Evolutionary conservation across 2,888 invertebrate species (phyloP), one percentile per base, ranked within the genome.

Genomic region (Spialia ferax): DNA sequence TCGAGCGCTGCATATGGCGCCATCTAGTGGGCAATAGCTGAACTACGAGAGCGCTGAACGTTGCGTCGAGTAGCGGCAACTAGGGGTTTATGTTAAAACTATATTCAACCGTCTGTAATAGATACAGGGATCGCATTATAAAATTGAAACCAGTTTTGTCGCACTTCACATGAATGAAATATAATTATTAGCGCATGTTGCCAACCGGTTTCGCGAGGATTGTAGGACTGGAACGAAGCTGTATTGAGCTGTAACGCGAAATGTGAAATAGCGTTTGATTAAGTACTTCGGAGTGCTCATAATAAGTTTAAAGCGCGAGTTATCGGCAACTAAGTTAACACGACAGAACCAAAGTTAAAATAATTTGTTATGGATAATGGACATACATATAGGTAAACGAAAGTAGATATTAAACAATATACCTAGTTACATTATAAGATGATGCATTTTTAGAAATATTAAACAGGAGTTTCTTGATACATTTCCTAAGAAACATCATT

Each of bases 11-110:
- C 80, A 38, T 10, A 71, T 69, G 74, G 75, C 87, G 88, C 85
- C 89, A 88, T 86, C 88, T 87, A 78, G 81, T 81, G 81, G 79
- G 76, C 77, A 87, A 80, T 87, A 84, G 88, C 84, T 74, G 77
- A 77, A 86, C 78, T 74, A 54, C 70, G 7, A 42, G 6, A 15
- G 42, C 42, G 42, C 42, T 67, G 42, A 26, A 45, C 63, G 29
- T 56, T 13, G 61, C 52, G 68, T 55, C 26, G 26, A 54, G 32
- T 22, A 26, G 59, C 10, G 54, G 2, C 7, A 60, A 11, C 42
- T 59, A 15, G 15, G 15, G 68, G 72, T 67, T 69, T 5, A n/a
- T 38, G 38, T 38, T 42, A 42, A 45, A 56, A 54, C 61, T 48
- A 1, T 42, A 7, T 15, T 13, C 11, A 3, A 42, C 0, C 15